Percentiles rank a stretch among this genome's conserved stretches.
Evolutionary conservation across 2,113 vertebrate species (phyloP).

Genomic region (Vidua macroura): DNA sequence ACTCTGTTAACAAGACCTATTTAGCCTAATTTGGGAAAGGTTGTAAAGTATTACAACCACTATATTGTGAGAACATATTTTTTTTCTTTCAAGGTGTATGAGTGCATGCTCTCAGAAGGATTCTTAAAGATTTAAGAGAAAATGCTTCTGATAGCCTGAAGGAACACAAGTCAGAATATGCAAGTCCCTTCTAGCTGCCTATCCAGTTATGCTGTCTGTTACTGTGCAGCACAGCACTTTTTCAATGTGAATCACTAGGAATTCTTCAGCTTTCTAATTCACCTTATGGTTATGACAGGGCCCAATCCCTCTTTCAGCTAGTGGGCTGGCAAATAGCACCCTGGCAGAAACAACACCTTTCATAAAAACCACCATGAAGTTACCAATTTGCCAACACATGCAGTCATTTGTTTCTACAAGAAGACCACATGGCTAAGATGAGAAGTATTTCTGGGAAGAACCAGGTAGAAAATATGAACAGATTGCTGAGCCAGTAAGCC

Average conservation of each 20-base stretch:
- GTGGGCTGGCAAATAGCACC: background rate
- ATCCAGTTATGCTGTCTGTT: background rate
- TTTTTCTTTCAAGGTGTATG: background rate
- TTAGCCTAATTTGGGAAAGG: background rate
- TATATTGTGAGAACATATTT: background rate
- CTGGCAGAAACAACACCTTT: background rate
- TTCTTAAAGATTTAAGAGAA: background rate
- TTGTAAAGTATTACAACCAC: background rate
- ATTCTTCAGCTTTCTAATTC: background rate
- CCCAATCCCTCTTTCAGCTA: background rate
- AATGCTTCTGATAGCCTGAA: background rate
- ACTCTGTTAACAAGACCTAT: background rate
- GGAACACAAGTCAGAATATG: background rate
- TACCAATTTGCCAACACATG: background rate
- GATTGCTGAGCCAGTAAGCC: background rate
- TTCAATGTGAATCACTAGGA: background rate
- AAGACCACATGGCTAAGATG: background rate
- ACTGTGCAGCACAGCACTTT: background rate
- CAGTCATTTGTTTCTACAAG: background rate
- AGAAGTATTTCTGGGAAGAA: background rate
- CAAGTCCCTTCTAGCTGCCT: background rate
- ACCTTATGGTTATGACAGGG: background rate
- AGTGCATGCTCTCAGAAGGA: background rate
- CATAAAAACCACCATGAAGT: background rate
- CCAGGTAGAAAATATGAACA: background rate